Conservation (phyloP, 2,888 invertebrate genomes). For the Cetonia aurata region DNA sequence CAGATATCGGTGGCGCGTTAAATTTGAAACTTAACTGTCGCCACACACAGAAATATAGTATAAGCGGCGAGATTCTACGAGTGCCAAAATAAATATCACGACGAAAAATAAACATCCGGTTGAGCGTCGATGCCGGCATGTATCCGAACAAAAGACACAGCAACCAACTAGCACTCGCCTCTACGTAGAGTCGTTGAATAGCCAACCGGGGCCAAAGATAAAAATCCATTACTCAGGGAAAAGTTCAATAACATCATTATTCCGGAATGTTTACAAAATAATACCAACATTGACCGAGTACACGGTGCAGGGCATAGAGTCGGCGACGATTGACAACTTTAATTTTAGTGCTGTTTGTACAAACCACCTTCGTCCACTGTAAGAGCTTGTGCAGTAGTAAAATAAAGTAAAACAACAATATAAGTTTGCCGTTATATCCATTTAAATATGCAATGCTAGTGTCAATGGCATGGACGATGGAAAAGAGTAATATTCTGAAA, state of each 20-base stretch:
- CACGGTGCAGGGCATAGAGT: background rate
- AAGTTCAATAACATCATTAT: slow-evolving; percentile 44
- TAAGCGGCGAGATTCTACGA: slow-evolving; percentile 2
- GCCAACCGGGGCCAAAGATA: slow-evolving; percentile 10
- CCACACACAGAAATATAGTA: slow-evolving; percentile 6
- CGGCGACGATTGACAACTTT: slow-evolving; percentile 33
- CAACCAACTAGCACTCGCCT: slow-evolving; percentile 7
- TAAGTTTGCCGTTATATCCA: too few species aligned
- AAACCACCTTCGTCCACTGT: too few species aligned
- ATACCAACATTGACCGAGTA: slow-evolving; percentile 36
- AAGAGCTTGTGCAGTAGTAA: too few species aligned
- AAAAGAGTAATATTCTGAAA: too few species aligned
- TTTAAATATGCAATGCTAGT: too few species aligned
- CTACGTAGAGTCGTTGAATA: background rate
- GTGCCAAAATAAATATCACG: slow-evolving; percentile 39
- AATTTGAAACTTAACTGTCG: slow-evolving; percentile 13
- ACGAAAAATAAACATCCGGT: slow-evolving; percentile 38
- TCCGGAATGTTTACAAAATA: slow-evolving; percentile 36
- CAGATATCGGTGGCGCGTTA: slow-evolving; percentile 15
- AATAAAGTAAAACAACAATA: too few species aligned
- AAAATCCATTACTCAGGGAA: slow-evolving; percentile 35
- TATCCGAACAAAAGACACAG: background rate
- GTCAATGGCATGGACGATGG: too few species aligned
- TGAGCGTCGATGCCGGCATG: slow-evolving; percentile 11
- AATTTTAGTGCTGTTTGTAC: slow-evolving; percentile 22